Base-by-base conservation (phyloP, 2,888 invertebrate genomes). In the Eupeodes luniger region DNA sequence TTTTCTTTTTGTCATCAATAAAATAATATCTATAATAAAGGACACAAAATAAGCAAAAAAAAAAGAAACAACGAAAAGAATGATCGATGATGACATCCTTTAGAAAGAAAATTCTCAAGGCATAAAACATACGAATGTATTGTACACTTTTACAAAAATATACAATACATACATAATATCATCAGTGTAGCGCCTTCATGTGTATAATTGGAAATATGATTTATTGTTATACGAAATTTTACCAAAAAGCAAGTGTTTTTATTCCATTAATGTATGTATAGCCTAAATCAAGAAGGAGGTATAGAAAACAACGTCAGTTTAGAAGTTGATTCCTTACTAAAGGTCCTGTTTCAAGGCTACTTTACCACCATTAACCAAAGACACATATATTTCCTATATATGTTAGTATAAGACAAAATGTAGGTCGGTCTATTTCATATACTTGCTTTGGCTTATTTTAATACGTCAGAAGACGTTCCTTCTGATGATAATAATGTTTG, bases 201-300 rank as follows among this genome's bases (percentile, higher is more conserved):
- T 79, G 79, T 83, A 72, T 72, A 87, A 87, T 87, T 87, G 87
- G 83, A 83, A 83, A 83, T 76, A 87, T 87, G 87, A 87, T 87
- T 87, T 87, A 87, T 27, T 27, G 3, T 87, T 87, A 5, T 44
- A 83, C 12, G 80, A 79, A 83, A 49, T 72, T 70, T 53, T 44
- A 72, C 61, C 76, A 57, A 64, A 61, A 64, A 80, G 80, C 75
- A 70, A 69, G 53, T 83, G 83, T 83, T 79, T 87, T 87, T 80
- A 77, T 87, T 87, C 87, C 80, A 87, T 87, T 87, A 83, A 64
- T 62, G 44, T 19, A 1, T 4, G 16, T 57, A 57, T 51, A 80
- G 70, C 72, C 57, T 55, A 57, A 57, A 27, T 44, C 12, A 57
- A n/a, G 44, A 72, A 55, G 40, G 19, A 55, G 55, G 40, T 27